Evolutionary conservation across 2,888 invertebrate genomes (phyloP).

Genomic region (Corbicula japonica): DNA sequence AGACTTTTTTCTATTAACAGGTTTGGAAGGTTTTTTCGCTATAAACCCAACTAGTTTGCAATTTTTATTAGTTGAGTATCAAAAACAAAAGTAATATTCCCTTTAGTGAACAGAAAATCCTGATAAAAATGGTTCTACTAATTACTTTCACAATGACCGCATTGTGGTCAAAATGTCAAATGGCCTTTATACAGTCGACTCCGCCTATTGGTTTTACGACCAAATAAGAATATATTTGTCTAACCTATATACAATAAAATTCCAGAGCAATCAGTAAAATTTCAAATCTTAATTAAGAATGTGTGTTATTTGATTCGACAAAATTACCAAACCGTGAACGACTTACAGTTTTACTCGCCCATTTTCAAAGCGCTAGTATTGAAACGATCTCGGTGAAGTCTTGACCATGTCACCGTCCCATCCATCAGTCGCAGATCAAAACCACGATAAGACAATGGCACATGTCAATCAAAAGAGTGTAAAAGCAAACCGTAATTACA

Average conservation of each 20-base stretch:
- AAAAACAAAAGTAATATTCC: no score
- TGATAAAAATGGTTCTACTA: no score
- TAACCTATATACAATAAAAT: conserved; percentile 49
- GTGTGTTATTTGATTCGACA: conserved; percentile 61
- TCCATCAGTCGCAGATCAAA: conserved; percentile 54
- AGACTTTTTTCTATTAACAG: no score
- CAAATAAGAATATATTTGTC: conserved; percentile 44
- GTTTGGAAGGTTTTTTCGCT: no score
- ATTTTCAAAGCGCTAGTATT: conserved; percentile 2
- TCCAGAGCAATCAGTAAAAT: conserved; percentile 43
- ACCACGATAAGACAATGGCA: conserved; percentile 64
- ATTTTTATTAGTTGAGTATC: no score
- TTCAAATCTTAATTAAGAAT: conserved; percentile 67
- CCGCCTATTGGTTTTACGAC: conserved; percentile 48
- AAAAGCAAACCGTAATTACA: conserved; percentile 53
- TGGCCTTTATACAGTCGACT: conserved; percentile 20
- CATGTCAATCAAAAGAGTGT: conserved; percentile 52
- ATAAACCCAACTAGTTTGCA: no score
- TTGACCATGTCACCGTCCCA: conserved; percentile 36
- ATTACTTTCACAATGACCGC: conserved; percentile 24
- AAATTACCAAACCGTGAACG: conserved; percentile 38
- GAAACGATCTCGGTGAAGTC: conserved; percentile 27
- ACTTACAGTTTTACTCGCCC: conserved; percentile 10
- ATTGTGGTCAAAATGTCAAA: conserved; percentile 32
- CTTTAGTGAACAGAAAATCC: no score